Percentiles rank a stretch among this genome's conserved stretches.
Conservation (phyloP, 2,797 vertebrate species). For the Gadopsis marmoratus region DNA sequence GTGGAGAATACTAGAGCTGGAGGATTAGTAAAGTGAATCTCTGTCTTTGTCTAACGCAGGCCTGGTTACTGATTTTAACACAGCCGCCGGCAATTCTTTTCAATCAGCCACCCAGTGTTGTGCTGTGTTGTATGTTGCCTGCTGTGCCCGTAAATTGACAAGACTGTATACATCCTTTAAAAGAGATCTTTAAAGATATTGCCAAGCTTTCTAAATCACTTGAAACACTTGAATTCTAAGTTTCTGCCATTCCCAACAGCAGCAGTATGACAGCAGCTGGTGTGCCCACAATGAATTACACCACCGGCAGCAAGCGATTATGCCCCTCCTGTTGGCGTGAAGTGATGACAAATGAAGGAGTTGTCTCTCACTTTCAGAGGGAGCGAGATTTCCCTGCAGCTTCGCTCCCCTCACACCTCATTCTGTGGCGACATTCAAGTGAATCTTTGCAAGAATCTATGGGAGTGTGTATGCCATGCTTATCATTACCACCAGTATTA, state of each 20-base stretch:
- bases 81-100: slow-evolving; percentile 4
- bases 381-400: slow-evolving; percentile 56
- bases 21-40: slow-evolving; percentile 52
- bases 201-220: slow-evolving; percentile 37
- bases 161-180: slow-evolving; percentile 11
- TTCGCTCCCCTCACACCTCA: slow-evolving; percentile 44
- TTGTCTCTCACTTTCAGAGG: slow-evolving; percentile 58
- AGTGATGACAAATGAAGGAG: slow-evolving; percentile 72
- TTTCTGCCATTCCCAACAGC: slow-evolving; percentile 50
- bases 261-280: slow-evolving; percentile 66
- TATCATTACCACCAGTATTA: slow-evolving; percentile 10
- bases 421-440: slow-evolving; percentile 39
- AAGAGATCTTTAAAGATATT: slow-evolving; percentile 26
- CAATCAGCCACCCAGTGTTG: neutral
- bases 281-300: slow-evolving; percentile 69
- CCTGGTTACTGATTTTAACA: slow-evolving; percentile 32
- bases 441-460: slow-evolving; percentile 6
- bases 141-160: slow-evolving; percentile 4
- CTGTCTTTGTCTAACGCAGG: slow-evolving; percentile 39
- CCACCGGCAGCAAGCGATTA: slow-evolving; percentile 74
- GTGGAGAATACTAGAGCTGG: slow-evolving; percentile 37
- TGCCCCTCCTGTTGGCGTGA: slow-evolving; percentile 70
- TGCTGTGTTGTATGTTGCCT: slow-evolving; percentile 9
- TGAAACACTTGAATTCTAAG: slow-evolving; percentile 44
- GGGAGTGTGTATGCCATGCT: neutral